Base-by-base conservation (phyloP, 2,113 vertebrate genomes). In the Catharus bicknelli region DNA sequence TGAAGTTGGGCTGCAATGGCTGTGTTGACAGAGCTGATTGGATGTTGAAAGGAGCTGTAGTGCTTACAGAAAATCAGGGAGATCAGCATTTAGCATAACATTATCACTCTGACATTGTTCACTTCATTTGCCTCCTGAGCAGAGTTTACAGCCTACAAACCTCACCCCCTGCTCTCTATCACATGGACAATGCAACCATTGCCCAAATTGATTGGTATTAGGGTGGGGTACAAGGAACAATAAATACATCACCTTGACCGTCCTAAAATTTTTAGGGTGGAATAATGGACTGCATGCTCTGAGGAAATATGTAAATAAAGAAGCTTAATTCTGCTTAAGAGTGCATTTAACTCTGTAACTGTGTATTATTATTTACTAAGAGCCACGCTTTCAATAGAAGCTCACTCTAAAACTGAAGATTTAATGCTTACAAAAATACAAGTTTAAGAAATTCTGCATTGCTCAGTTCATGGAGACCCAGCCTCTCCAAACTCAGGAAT, bases 171-270 rank as follows among this genome's bases (percentile, higher is more conserved):
- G 77, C 34, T 68, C 76, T 74, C 48, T 83, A 45, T 90, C 90
- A 61, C 36, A 54, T 1, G 12, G 82, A 95, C 94, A 95, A 93
- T 92, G 84, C 57, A 12, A 61, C 29, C 73, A 16, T 13, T 63
- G 78, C 83, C 82, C 74, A 69, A n/a, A 90, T 7, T 84, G 88
- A 90, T 75, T 90, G 64, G 19, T 45, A 51, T 68, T 61, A 64
- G 74, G 57, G 81, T 66, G 51, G 13, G 47, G 47, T 54, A 73
- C 70, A 25, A 70, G 63, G 47, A 76, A 67, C 76, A 67, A 40
- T 90, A 94, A 95, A 86, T 32, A 91, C 87, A 74, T 95, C 84
- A 94, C 84, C 30, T 48, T 23, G 43, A 70, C 48, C 17, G 1
- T 51, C 74, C 51, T 66, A 34, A n/a, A 58, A 34, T 58, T 76